Percentiles rank a stretch among this genome's conserved stretches.
Conservation (phyloP, 30 jellyfish, hydroid and myxozoan species). For the Mastigias papua region DNA sequence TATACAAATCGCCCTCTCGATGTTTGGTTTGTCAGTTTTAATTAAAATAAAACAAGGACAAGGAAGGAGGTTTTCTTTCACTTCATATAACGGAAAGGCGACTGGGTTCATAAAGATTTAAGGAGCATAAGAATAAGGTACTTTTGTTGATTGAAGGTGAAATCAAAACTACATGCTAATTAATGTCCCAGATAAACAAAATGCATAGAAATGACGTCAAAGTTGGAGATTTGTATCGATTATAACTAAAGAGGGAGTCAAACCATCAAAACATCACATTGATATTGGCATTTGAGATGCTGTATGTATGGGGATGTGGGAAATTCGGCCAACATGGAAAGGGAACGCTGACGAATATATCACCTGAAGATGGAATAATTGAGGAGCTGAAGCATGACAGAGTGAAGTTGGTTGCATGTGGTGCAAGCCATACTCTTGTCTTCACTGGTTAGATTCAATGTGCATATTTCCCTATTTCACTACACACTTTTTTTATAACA, state of each 20-base stretch:
- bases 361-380: constrained; percentile 16
- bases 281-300: too few relatives aligned
- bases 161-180: background rate
- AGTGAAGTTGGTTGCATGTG: constrained; percentile 49
- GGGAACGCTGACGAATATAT: constrained; percentile 19
- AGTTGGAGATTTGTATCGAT: background rate
- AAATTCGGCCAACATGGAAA: constrained; percentile 74
- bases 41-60: background rate
- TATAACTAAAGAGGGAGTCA: too few relatives aligned
- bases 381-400: constrained; percentile 17
- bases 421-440: constrained; percentile 63
- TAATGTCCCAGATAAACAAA: background rate
- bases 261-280: too few relatives aligned
- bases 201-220: background rate
- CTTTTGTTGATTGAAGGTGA: background rate
- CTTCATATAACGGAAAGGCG: too few relatives aligned
- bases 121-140: background rate
- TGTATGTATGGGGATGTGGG: constrained; percentile 79
- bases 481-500: too few relatives aligned
- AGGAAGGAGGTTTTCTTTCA: background rate
- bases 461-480: too few relatives aligned
- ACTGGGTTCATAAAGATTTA: background rate
- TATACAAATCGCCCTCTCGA: too few relatives aligned
- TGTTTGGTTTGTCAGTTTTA: background rate
- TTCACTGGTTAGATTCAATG: constrained; percentile 49